phyloP scores from a whole-genome alignment of 92 coral and sea anemone species.

The Paramuricea clavata region DNA sequence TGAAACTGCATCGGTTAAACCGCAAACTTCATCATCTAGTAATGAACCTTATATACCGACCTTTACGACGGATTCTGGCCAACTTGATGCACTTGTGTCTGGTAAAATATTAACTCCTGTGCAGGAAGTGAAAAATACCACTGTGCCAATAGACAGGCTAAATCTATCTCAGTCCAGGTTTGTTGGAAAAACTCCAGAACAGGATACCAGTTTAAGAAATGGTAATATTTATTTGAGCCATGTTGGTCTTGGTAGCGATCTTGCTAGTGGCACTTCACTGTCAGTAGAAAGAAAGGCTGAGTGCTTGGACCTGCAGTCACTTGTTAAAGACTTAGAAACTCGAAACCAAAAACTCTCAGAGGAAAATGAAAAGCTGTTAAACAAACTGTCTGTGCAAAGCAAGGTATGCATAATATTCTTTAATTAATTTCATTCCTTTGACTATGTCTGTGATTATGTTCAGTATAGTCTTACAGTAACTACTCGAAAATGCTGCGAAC shows the following conservation, averaged over 20 bases:
- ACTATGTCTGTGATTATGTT: too few species aligned
- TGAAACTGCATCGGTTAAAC: neutral
- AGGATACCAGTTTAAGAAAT: neutral
- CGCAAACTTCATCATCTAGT: neutral
- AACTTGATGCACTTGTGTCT: neutral
- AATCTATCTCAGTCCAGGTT: neutral
- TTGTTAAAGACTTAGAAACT: slow-evolving; percentile 78
- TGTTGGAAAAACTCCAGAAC: neutral
- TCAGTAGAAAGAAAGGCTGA: slow-evolving; percentile 75
- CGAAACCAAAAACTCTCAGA: slow-evolving; percentile 83
- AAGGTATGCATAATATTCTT: slow-evolving; percentile 20
- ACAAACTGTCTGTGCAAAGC: slow-evolving; percentile 83
- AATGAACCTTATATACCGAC: neutral
- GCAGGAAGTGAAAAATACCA: neutral
- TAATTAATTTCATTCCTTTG: neutral
- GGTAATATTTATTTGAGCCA: neutral
- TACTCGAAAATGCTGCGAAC: too few species aligned
- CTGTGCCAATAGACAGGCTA: neutral
- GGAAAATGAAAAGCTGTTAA: slow-evolving; percentile 85
- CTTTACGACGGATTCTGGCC: neutral
- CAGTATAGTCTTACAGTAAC: too few species aligned
- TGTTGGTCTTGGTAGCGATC: neutral
- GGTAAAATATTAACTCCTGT: neutral
- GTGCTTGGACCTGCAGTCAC: slow-evolving; percentile 72
- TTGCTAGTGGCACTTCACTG: slow-evolving; percentile 18